Evolutionary conservation across 30 jellyfish, hydroid and myxozoan species (phyloP), one percentile per base, ranked within the genome.

Genomic region (Sanderia malayensis): DNA sequence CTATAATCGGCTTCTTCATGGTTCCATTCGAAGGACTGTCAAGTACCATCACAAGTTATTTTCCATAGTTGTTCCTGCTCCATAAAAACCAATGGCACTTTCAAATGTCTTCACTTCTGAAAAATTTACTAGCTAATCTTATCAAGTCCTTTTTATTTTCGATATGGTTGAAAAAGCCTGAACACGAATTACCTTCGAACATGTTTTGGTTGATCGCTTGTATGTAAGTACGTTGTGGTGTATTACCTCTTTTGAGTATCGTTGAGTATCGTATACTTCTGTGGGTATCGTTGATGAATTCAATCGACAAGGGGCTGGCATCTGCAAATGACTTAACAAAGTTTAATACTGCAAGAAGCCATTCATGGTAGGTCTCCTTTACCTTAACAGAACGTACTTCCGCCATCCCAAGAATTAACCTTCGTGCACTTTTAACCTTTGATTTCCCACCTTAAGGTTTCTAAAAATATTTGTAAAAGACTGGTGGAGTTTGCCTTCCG

Each of bases 371-470:
- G 52, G 52, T 37, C 52, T 37, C 52, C 52, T 37, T 37, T 37
- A 13, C 52, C 52, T 37, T 37, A 37, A 37, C 13, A 37, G 6
- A 73, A 21, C 85, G 4, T 45, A 55, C 22, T 59, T 74, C 85
- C 13, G 85, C 85, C 85, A 73, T 73, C 65, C 85, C 85, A 73
- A 49, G 74, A 31, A 73, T 73, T 11, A 73, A 33, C 85, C 45
- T 49, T 31, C 75, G 32, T 47, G 74, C 85, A 73, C 31, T 73
- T 22, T 30, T 19, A 70, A 33, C 34, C 31, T 66, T 31, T 71
- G 31, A 4, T 66, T 70, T 31, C 31, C 79, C 33, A 66, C 79
- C 64, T 25, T 66, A 41, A 13, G 18, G 63, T 66, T 66, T 66
- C 63, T 33, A 24, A 66, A 66, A 21, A 41, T 17, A n/a, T 66